Evolutionary conservation across 2,888 invertebrate genomes (phyloP), one percentile per base, ranked within the genome.

Genomic region (Epinotia ramella): DNA sequence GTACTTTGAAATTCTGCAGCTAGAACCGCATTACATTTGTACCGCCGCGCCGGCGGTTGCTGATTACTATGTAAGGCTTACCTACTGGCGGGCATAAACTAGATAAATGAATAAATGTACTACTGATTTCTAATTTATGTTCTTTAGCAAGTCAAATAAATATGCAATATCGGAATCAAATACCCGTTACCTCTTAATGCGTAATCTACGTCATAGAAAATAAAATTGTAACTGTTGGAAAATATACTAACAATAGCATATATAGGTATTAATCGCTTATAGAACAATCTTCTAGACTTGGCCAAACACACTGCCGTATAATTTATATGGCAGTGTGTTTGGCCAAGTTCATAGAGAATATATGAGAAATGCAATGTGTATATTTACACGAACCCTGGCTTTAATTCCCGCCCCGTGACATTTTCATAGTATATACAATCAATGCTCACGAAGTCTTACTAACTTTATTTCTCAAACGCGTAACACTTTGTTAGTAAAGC

Each of bases 51-150:
- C 63, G 53, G 62, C 53, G 18, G 62, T 60, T 60, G 60, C 46
- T 73, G 67, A 68, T 73, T 73, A 68, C 68, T 68, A 68, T 75
- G 75, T 70, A 65, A 66, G 65, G 59, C 75, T 70, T 60, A 40
- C 65, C 75, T 70, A 66, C 65, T 70, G 70, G 24, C 68, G 65
- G 75, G 53, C 53, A 65, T 65, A 75, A 65, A 70, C 75, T 74
- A 60, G 59, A 66, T 66, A 66, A 70, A 70, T 75, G 40, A 57
- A 63, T 74, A 65, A 75, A 59, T 24, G 46, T 49, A 59, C 56
- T 63, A 59, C 40, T 65, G 63, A 68, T 76, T 62, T 56, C 46
- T 76, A 24, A 76, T 63, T 76, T 67, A 75, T 70, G 63, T 46
- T 65, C 49, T 11, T 63, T 18, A 70, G 28, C 59, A 64, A 70